Evolutionary conservation across 2,797 vertebrate genomes (phyloP).

Genomic region (Sebastiscus albofasciatus): DNA sequence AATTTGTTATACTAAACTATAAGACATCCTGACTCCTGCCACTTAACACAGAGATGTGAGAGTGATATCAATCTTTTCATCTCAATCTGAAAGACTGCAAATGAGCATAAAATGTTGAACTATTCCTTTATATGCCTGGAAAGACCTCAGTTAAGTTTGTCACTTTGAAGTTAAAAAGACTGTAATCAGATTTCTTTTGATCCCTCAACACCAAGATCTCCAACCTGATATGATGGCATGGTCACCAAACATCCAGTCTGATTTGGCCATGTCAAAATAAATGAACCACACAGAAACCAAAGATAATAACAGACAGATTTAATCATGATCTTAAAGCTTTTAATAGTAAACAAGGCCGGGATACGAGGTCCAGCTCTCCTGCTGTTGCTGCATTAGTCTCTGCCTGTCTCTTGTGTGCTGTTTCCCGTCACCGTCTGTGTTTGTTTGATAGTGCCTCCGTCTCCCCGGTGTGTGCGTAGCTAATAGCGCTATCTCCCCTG

Average conservation of each 20-base stretch:
- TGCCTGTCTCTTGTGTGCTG: conserved; percentile 10
- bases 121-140: not conserved
- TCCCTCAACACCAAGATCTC: not conserved
- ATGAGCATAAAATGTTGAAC: not conserved
- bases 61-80: not conserved
- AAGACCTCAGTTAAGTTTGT: not conserved
- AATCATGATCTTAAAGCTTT: not conserved
- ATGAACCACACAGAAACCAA: not conserved
- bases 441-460: conserved; percentile 39
- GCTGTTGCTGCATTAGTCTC: conserved; percentile 22
- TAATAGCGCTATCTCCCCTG: conserved; percentile 84
- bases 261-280: not conserved
- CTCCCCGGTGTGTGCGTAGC: conserved; percentile 61
- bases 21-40: not conserved
- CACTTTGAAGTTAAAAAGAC: not conserved
- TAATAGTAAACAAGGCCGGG: not conserved
- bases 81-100: not conserved
- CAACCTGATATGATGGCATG: not conserved
- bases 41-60: not conserved
- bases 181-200: conserved; percentile 6
- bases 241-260: not conserved
- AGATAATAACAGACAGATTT: conserved; percentile 2
- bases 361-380: conserved; percentile 2
- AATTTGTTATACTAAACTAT: not conserved
- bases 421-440: conserved; percentile 24